Conservation (phyloP, 1,140 invertebrate species). For the Tetramorium simillimum region DNA sequence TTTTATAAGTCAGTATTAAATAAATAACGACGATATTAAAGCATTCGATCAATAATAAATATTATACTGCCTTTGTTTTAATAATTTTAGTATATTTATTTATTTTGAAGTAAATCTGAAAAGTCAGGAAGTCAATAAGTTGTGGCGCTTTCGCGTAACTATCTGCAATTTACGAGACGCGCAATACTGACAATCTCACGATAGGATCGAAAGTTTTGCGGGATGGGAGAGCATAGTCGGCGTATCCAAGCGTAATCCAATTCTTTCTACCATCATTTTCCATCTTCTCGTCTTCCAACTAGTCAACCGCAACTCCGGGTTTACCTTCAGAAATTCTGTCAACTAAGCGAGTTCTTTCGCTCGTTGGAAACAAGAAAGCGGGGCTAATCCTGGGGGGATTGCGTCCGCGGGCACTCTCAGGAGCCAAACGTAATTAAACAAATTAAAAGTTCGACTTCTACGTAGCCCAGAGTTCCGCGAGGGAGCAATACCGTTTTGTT, state of each 20-base stretch:
- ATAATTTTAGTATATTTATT: neutral
- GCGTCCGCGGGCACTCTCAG: neutral
- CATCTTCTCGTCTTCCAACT: constrained; percentile 39
- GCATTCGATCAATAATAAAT: neutral
- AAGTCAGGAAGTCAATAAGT: neutral
- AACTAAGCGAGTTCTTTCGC: constrained; percentile 51
- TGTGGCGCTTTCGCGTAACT: neutral
- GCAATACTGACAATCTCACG: constrained; percentile 19
- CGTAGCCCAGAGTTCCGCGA: neutral
- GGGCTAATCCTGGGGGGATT: constrained; percentile 53
- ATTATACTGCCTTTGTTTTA: neutral
- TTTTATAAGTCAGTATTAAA: neutral
- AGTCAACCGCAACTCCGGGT: constrained; percentile 23
- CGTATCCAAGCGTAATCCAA: constrained; percentile 32
- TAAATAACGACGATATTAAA: neutral
- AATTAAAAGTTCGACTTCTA: constrained; percentile 39
- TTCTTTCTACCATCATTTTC: constrained; percentile 42
- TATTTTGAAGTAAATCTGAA: neutral
- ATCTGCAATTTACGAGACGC: constrained; percentile 14
- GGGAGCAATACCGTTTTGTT: neutral
- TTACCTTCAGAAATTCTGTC: constrained; percentile 39
- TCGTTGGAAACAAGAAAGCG: constrained; percentile 26
- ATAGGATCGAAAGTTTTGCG: constrained; percentile 37
- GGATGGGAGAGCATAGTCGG: too few relatives aligned
- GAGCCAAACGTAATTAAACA: constrained; percentile 52